Conservation (phyloP, 2,797 vertebrate species). For the Pangasius sanitwongsei region DNA sequence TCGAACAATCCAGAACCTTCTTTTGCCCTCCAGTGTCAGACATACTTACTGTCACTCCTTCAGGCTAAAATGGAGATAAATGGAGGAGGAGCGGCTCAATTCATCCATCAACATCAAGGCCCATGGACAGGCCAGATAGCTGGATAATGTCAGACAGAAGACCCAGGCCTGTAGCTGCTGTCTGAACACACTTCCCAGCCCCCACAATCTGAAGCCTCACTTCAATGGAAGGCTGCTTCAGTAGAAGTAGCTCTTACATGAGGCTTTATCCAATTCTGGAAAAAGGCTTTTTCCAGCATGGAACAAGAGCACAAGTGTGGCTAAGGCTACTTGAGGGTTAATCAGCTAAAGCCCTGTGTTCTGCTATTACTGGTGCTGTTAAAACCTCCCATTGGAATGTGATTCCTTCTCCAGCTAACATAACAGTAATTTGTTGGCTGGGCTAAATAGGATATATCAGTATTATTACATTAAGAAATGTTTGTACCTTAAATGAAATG, state of each 20-base stretch:
- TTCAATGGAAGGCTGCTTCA: slow-evolving; percentile 20
- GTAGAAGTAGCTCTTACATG: slow-evolving; percentile 17
- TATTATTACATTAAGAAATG: not conserved
- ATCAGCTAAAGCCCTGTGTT: slow-evolving; percentile 24
- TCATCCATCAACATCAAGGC: slow-evolving; percentile 77
- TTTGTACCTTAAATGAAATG: not conserved
- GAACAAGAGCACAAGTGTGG: slow-evolving; percentile 27
- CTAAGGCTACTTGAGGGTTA: slow-evolving; percentile 35
- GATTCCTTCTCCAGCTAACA: not conserved
- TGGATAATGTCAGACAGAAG: slow-evolving; percentile 76
- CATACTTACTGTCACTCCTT: slow-evolving; percentile 72
- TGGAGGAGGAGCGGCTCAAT: slow-evolving; percentile 71
- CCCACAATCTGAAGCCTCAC: slow-evolving; percentile 20
- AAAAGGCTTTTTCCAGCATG: slow-evolving; percentile 39
- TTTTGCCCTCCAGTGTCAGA: slow-evolving; percentile 69
- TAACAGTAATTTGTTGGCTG: not conserved
- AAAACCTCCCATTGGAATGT: slow-evolving; percentile 2
- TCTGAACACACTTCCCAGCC: slow-evolving; percentile 15
- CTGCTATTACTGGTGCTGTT: slow-evolving; percentile 6
- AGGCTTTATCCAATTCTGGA: slow-evolving; percentile 22
- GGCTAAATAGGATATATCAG: not conserved
- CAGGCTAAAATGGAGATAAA: slow-evolving; percentile 79
- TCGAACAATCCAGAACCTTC: slow-evolving; percentile 77
- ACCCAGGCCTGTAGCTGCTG: slow-evolving; percentile 45
- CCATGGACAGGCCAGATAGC: slow-evolving; percentile 73